Conservation (phyloP, 2,797 vertebrate species). For the Lutjanus argentimaculatus region DNA sequence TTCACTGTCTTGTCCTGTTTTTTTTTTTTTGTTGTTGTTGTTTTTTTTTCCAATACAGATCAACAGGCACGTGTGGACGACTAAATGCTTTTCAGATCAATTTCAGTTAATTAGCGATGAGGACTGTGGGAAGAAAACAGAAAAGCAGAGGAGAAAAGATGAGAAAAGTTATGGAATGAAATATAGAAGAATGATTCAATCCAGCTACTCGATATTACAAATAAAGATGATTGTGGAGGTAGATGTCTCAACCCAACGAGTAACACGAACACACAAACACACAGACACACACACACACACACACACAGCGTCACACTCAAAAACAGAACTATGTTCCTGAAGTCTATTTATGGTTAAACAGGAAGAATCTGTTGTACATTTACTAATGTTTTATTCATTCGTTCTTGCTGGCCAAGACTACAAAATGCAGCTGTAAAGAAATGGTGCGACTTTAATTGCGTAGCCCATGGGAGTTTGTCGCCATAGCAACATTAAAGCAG, state of each 20-base stretch:
- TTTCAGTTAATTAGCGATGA: conserved; percentile 39
- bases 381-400: conserved; percentile 84
- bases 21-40: not conserved
- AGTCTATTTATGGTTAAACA: conserved; percentile 63
- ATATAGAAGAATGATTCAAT: conserved; percentile 13
- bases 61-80: conserved; percentile 15
- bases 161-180: conserved; percentile 13
- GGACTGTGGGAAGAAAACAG: conserved; percentile 28
- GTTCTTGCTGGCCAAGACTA: conserved; percentile 68
- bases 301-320: conserved; percentile 22
- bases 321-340: conserved; percentile 35
- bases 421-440: conserved; percentile 82
- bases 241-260: conserved; percentile 34
- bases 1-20: conserved; percentile 14
- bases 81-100: conserved; percentile 39
- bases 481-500: conserved; percentile 82
- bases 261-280: conserved; percentile 5
- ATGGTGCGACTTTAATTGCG: conserved; percentile 82
- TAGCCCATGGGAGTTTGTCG: conserved; percentile 78
- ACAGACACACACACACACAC: conserved; percentile 26
- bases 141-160: conserved; percentile 6
- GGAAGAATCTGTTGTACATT: conserved; percentile 68
- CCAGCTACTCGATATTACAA: conserved; percentile 22
- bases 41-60: conserved; percentile 11
- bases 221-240: conserved; percentile 27